phyloP scores from a whole-genome alignment of 2,888 invertebrate species.

The Mimachlamys varia region DNA sequence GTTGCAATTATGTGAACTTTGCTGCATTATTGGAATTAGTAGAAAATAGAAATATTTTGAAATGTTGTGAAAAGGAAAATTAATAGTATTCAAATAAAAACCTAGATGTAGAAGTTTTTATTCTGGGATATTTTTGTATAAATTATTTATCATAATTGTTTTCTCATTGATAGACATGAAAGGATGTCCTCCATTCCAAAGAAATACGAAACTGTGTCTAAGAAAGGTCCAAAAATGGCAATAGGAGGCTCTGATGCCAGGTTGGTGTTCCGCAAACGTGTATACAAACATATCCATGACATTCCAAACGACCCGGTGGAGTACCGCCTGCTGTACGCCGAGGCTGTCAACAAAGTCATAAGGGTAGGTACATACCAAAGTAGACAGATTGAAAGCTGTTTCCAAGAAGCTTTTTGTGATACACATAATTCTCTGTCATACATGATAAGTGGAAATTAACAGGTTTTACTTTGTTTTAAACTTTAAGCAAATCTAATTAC shows the following conservation, averaged over 20 bases:
- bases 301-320: constrained; percentile 97
- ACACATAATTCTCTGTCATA: no score
- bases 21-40: no score
- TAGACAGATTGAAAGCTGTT: neutral
- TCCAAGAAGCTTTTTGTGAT: no score
- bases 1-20: neutral
- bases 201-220: constrained; percentile 74
- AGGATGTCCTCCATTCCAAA: constrained; percentile 65
- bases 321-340: constrained; percentile 95
- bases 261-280: constrained; percentile 94
- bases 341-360: constrained; percentile 96
- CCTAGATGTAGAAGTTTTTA: no score
- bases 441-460: neutral
- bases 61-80: no score
- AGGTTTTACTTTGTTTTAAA: no score
- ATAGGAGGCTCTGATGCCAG: constrained; percentile 81
- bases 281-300: constrained; percentile 94
- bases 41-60: no score
- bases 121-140: no score
- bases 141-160: neutral
- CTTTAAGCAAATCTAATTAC: no score
- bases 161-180: constrained; percentile 60
- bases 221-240: constrained; percentile 72
- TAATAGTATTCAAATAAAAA: no score
- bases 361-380: constrained; percentile 85